Percentiles rank a stretch among this genome's conserved stretches.
Conservation (phyloP, 1,140 invertebrate genomes). For the Dendrolimus punctatus region DNA sequence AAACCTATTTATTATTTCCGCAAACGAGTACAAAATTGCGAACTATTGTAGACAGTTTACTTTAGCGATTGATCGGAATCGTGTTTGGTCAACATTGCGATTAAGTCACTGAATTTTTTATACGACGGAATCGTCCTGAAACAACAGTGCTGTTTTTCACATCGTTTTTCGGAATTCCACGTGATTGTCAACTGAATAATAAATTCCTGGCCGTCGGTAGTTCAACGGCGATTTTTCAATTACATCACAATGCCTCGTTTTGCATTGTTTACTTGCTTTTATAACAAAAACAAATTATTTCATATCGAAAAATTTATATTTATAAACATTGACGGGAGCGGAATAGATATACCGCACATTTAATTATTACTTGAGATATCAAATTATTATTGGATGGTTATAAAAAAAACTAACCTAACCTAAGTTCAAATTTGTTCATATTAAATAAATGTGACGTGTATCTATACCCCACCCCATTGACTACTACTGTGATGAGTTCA, state of each 20-base stretch:
- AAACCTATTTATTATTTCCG: neutral
- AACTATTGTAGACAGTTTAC: conserved; percentile 38
- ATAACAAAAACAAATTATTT: conserved; percentile 1
- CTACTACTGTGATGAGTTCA: no score
- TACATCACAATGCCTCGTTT: conserved; percentile 42
- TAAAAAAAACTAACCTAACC: no score
- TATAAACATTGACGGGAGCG: neutral
- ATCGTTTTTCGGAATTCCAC: conserved; percentile 62
- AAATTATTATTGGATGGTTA: no score
- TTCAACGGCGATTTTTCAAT: conserved; percentile 59
- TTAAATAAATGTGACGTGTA: no score
- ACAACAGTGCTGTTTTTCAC: conserved; percentile 56
- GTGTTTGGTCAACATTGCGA: conserved; percentile 51
- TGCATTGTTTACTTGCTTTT: conserved; percentile 17
- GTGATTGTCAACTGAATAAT: conserved; percentile 66
- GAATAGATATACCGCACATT: no score
- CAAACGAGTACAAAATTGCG: conserved; percentile 36
- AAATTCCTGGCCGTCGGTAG: conserved; percentile 33
- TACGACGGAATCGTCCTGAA: conserved; percentile 43
- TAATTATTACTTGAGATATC: no score
- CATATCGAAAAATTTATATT: neutral
- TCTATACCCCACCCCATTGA: no score
- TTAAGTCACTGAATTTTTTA: conserved; percentile 65
- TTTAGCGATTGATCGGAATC: conserved; percentile 31
- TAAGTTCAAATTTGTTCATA: no score